Evolutionary conservation across 2,888 invertebrate genomes (phyloP).

Genomic region (Griposia aprilina): DNA sequence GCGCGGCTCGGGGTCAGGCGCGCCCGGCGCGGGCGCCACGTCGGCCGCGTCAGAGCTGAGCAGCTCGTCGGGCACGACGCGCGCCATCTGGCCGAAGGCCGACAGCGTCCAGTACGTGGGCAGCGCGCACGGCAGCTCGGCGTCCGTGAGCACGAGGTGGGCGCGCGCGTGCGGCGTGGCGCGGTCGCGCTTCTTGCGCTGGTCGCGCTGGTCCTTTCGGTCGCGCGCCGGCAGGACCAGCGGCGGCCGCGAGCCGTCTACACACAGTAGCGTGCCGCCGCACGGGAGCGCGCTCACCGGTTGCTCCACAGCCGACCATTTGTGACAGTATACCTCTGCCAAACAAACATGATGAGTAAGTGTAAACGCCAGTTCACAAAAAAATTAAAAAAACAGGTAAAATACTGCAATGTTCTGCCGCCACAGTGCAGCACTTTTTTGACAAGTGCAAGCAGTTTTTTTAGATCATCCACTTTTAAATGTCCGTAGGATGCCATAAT

Average conservation of each 20-base stretch:
- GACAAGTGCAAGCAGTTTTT: no score
- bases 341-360: background rate
- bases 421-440: no score
- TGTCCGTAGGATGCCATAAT: no score
- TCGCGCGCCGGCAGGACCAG: background rate
- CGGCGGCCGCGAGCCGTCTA: conserved; percentile 21
- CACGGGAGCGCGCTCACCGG: conserved; percentile 26
- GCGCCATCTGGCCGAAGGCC: background rate
- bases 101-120: conserved; percentile 41
- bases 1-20: background rate
- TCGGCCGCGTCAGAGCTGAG: background rate
- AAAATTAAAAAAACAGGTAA: no score
- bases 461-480: no score
- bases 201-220: no score
- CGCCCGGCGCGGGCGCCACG: no score
- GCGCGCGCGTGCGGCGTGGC: background rate
- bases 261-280: conserved; percentile 33
- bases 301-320: background rate
- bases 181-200: background rate
- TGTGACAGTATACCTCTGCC: conserved; percentile 26
- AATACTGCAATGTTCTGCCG: no score
- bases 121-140: conserved; percentile 3
- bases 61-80: conserved; percentile 12
- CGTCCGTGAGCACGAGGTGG: conserved; percentile 33
- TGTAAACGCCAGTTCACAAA: background rate